Evolutionary conservation across 1,140 invertebrate species (phyloP).

Genomic region (Drusus annulatus): DNA sequence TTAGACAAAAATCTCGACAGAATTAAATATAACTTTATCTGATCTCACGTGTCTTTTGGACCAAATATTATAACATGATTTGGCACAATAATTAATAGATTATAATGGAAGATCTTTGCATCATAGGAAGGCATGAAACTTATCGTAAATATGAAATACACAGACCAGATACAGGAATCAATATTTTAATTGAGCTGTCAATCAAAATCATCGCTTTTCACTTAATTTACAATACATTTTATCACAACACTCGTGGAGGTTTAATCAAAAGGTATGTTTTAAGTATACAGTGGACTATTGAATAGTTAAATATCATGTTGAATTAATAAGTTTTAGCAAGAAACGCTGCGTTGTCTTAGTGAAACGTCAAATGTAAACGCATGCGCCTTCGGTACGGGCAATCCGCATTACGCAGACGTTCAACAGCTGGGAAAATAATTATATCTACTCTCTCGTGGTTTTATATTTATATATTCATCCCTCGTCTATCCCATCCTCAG

Average conservation of each 20-base stretch:
- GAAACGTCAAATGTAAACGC: conserved; percentile 41
- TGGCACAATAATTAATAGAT: conserved; percentile 6
- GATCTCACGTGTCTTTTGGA: not conserved
- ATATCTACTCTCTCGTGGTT: not conserved
- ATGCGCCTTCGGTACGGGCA: conserved; percentile 10
- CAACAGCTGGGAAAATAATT: not conserved
- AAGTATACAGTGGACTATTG: not conserved
- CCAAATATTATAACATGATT: not conserved
- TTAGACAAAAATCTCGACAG: not conserved
- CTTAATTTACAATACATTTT: not conserved
- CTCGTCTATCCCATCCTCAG: not conserved
- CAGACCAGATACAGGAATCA: conserved; percentile 13
- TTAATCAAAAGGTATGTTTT: conserved; percentile 8
- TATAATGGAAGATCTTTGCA: conserved; percentile 18
- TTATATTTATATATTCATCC: not conserved
- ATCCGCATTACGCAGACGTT: conserved; percentile 32
- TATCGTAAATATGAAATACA: not conserved
- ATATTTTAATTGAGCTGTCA: conserved; percentile 28
- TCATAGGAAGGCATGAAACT: not conserved
- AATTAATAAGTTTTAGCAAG: conserved; percentile 7
- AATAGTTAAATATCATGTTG: conserved; percentile 11
- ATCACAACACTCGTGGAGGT: not conserved
- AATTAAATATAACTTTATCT: not conserved
- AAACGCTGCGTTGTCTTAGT: not conserved
- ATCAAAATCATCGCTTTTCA: conserved; percentile 8